Conservation (phyloP, 2,888 invertebrate species). For the Blastobasis adustella region DNA sequence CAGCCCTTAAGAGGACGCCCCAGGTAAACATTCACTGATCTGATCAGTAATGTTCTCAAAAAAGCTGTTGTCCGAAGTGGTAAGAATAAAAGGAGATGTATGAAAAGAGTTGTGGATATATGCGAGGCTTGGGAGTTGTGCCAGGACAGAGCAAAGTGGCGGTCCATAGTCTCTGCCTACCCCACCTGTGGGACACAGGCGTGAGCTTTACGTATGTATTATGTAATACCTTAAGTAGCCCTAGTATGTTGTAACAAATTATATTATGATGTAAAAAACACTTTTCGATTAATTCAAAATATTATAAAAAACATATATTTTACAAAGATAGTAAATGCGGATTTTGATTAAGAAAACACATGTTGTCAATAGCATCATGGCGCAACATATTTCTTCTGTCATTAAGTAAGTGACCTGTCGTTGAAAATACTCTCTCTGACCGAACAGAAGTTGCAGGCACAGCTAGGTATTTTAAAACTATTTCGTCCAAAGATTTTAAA, state of each 20-base stretch:
- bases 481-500: constrained; percentile 3
- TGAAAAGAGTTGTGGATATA: too few relatives aligned
- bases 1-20: too few relatives aligned
- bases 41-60: too few relatives aligned
- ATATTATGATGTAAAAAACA: not conserved
- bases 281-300: not conserved
- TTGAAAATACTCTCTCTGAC: constrained; percentile 5
- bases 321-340: not conserved
- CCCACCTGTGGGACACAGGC: too few relatives aligned
- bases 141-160: too few relatives aligned
- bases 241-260: not conserved
- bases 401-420: constrained; percentile 1
- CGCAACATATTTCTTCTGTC: not conserved
- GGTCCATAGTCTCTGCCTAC: too few relatives aligned
- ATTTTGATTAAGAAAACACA: not conserved
- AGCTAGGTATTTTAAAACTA: constrained; percentile 5
- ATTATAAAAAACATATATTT: not conserved
- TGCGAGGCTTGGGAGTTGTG: too few relatives aligned
- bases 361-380: not conserved
- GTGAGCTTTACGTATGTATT: too few relatives aligned
- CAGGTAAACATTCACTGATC: too few relatives aligned
- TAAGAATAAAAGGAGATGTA: too few relatives aligned
- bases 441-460: constrained; percentile 4
- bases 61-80: too few relatives aligned
- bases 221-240: not conserved